Evolutionary conservation across 2,797 vertebrate genomes (phyloP).

Genomic region (Helarctos malayanus): DNA sequence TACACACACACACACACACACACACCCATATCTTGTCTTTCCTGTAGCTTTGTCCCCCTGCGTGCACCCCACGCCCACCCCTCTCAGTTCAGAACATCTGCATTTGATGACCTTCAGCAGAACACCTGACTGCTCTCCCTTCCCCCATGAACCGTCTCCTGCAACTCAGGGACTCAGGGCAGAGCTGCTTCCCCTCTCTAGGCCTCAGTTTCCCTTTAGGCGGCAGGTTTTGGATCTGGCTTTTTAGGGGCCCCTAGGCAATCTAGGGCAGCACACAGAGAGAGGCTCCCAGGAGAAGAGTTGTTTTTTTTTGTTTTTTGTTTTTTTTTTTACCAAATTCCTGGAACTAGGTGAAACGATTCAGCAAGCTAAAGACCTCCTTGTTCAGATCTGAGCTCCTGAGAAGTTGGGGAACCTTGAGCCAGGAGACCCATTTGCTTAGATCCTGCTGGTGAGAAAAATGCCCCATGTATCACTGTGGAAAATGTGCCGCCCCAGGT

Average conservation of each 20-base stretch:
- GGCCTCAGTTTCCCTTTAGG: constrained; percentile 41
- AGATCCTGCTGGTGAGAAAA: neutral
- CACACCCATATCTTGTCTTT: neutral
- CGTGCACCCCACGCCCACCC: neutral
- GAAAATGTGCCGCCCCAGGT: neutral
- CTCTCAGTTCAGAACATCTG: neutral
- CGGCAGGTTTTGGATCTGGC: neutral
- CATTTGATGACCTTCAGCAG: neutral
- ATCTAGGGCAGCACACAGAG: neutral
- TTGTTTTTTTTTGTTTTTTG: no score
- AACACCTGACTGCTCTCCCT: neutral
- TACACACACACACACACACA: rapidly evolving
- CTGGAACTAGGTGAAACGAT: constrained; percentile 47
- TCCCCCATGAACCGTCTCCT: neutral
- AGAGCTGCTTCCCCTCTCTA: neutral
- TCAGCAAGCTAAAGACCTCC: neutral
- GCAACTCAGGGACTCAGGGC: neutral
- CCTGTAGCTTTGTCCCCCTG: neutral
- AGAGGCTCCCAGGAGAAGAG: constrained; percentile 47
- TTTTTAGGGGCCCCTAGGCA: neutral
- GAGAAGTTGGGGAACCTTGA: neutral
- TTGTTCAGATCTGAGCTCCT: neutral
- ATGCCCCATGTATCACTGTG: neutral
- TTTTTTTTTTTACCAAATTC: neutral
- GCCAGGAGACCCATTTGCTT: neutral